Conservation (phyloP, 2,797 vertebrate species). For the Margarornis squamiger region DNA sequence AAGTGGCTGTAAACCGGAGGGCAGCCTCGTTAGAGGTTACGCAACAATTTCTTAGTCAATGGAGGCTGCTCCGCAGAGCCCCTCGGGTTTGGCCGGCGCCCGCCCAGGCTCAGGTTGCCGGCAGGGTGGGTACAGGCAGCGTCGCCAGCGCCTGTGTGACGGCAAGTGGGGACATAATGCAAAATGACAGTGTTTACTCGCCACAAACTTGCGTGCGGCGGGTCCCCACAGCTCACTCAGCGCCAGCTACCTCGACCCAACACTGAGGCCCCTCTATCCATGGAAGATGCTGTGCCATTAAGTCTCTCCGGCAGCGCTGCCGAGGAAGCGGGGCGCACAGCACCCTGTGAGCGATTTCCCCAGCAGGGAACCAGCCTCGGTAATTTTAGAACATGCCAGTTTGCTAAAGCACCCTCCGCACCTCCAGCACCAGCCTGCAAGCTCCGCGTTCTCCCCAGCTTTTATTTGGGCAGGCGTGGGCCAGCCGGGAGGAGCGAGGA, state of each 20-base stretch:
- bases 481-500: not conserved
- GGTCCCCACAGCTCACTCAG: not conserved
- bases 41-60: conserved; percentile 41
- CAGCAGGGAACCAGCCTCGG: not conserved
- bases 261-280: rapidly evolving
- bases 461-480: conserved; percentile 24
- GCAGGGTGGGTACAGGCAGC: not conserved
- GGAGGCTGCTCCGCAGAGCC: not conserved
- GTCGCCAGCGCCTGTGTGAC: not conserved
- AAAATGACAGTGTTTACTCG: not conserved
- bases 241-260: not conserved
- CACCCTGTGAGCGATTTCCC: not conserved
- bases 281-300: not conserved
- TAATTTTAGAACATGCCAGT: conserved; percentile 2
- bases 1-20: not conserved
- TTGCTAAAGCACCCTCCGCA: not conserved
- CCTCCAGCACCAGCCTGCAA: not conserved
- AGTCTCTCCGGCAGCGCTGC: not conserved
- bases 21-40: conserved; percentile 26
- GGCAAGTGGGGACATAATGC: not conserved
- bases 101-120: not conserved
- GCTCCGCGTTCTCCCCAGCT: not conserved
- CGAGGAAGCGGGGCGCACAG: not conserved
- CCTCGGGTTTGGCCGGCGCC: not conserved
- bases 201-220: rapidly evolving